Evolutionary conservation across 2,888 invertebrate genomes (phyloP), one percentile per base, ranked within the genome.

Genomic region (Andrena trimmerana): DNA sequence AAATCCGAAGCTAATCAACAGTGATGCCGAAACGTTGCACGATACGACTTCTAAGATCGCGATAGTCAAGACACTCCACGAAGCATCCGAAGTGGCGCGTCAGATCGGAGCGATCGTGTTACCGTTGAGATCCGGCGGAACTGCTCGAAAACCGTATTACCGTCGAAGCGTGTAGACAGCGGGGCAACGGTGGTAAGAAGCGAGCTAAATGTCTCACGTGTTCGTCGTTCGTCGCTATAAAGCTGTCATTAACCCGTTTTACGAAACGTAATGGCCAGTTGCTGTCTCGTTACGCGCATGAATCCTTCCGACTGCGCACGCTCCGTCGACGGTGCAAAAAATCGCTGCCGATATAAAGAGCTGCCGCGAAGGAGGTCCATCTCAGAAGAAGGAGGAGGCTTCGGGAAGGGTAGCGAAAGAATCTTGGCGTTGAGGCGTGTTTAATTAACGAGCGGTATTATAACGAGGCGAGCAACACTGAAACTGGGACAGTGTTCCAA

Each of bases 361-460:
- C 52, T 13, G 7, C 29, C 36, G n/a, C 20, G 8, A 42, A 54
- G 20, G 13, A 36, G 31, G 31, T 31, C 69, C 13, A n/a, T 31
- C 27, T 75, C 50, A n/a, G 13, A 69, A 59, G 69, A 16, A 48
- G 67, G 59, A 31, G 60, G 48, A 62, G 36, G 50, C 42, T 42
- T 42, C 42, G 42, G 42, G 1, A 16, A 75, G 52, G 42, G 6
- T 20, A 16, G 27, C 3, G 65, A 29, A 57, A 36, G 33, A 67
- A n/a, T 31, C 42, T 24, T 54, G 27, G 10, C 29, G 36, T 10
- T 6, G n/a, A 50, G 54, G 24, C 6, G 29, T 42, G 59, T 76
- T 70, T 70, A 79, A 76, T 79, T 79, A 79, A 60, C 65, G 31
- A 8, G n/a, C 31, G 29, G 31, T 20, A 60, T 76, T 66, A 70